Base-by-base conservation (phyloP, 2,797 vertebrate genomes). In the Amniataba percoides region DNA sequence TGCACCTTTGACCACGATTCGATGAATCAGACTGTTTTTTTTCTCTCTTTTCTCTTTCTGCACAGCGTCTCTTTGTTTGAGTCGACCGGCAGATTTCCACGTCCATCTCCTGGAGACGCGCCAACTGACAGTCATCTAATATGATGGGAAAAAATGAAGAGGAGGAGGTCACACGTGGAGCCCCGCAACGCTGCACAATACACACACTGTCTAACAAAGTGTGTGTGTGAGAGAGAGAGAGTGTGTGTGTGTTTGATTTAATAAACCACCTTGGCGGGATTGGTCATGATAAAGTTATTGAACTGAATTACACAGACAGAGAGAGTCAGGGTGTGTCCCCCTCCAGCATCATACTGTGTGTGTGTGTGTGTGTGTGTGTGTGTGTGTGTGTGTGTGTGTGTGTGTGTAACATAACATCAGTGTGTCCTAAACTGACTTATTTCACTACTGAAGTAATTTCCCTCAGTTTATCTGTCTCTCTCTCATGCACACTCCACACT, bases 241-340 rank as follows among this genome's bases (percentile, higher is more conserved):
- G 46, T 34, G 27, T 43, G 25, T 27, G 62, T 42, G 74, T 60
- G 72, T 48, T 23, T 69, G 52, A 77, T 81, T 67, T 66, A 77
- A 78, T 76, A 69, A 71, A 77, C 60, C 19, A 68, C 23, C 71
- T 72, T 36, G 40, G 72, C 61, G 74, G 61, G 72, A 67, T 9
- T 67, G 67, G 21, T 74, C 34, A 25, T 68, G 74, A 73, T 79
- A 71, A 81, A 81, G 78, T 78, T 70, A 78, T 58, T 63, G 58
- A 48, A 66, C 31, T 62, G 60, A 73, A 62, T 69, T 57, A 72
- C 66, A 78, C 19, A 18, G 74, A 58, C 11, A 27, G 23, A 75
- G 23, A 9, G 57, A 78, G 63, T 31, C 72, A 65, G 86, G 86
- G 83, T 81, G 86, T 88, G 83, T 78, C 82, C 34, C 42, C 59